Evolutionary conservation across 2,888 invertebrate genomes (phyloP), one percentile per base, ranked within the genome.

Genomic region (Alcis repandata): DNA sequence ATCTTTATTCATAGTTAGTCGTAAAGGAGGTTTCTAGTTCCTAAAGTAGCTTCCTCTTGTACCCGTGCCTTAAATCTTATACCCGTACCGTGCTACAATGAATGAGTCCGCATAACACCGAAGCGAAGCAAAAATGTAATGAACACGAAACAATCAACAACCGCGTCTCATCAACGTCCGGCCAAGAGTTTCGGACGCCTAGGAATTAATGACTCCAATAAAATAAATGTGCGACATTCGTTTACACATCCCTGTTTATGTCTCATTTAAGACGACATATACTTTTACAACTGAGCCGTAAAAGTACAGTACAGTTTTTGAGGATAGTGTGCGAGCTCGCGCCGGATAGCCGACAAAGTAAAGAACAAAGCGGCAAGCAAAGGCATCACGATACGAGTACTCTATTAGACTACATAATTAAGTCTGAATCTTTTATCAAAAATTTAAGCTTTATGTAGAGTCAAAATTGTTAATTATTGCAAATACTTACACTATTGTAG

Each of bases 191-290:
- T 81, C 76, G 87, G 86, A 79, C 83, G 81, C 86, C 86, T 75
- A 85, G 76, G 81, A 89, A 92, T 90, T 92, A 92, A 92, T 92
- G 92, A 84, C 84, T 75, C 83, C 80, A 90, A 92, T 93, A 92
- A 93, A 93, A 92, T 87, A 89, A 92, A 92, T 88, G 92, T 86
- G 91, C 86, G 84, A 92, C 92, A 91, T 91, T 91, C 88, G 89
- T 91, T 92, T 92, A 92, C 90, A 91, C 90, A 87, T 92, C 87
- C 84, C 88, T 90, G 89, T 92, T 92, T 92, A 92, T 91, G 92
- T 92, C 92, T 91, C 92, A 92, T 92, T 93, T 92, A 92, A 91
- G 91, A 84, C 87, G 90, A 89, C 90, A 86, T 91, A 91, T 87
- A 89, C 87, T 91, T 92, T 91, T 91, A 92, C 89, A 88, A 81